phyloP scores from a whole-genome alignment of 2,113 vertebrate species.

The Naja naja region DNA sequence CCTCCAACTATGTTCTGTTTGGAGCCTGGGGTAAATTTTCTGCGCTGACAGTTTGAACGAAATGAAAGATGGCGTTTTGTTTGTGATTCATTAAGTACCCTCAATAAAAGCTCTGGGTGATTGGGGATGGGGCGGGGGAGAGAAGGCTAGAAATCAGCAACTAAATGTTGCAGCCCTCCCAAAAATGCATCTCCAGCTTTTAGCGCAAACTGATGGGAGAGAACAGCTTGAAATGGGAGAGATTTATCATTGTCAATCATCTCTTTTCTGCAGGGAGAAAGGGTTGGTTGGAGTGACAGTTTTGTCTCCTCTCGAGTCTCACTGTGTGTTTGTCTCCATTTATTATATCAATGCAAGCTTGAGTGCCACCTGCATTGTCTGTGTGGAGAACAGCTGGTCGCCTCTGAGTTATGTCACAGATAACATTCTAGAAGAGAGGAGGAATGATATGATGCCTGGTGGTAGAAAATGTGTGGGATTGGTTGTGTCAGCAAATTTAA shows the following conservation, averaged over 20 bases:
- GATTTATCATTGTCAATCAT: not conserved
- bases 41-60: constrained; percentile 32
- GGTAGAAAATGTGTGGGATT: not conserved
- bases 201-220: constrained; percentile 34
- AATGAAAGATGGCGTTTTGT: constrained; percentile 4
- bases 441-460: not conserved
- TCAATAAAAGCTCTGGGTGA: not conserved
- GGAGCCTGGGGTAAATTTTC: constrained; percentile 14
- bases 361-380: too few species aligned
- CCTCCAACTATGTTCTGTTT: constrained; percentile 1
- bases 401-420: not conserved
- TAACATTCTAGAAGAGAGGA: not conserved
- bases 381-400: not conserved
- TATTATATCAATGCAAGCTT: not conserved
- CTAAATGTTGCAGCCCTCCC: constrained; percentile 36
- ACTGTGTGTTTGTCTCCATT: not conserved
- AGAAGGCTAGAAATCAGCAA: constrained; percentile 4
- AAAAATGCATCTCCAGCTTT: constrained; percentile 39
- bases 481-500: not conserved
- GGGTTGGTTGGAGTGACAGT: not conserved
- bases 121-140: too few species aligned
- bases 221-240: constrained; percentile 21
- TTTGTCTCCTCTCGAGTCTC: not conserved
- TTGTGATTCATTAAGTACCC: not conserved
- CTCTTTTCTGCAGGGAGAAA: not conserved